Base-by-base conservation (phyloP, 2,888 invertebrate genomes). In the Patella ulyssiponensis region DNA sequence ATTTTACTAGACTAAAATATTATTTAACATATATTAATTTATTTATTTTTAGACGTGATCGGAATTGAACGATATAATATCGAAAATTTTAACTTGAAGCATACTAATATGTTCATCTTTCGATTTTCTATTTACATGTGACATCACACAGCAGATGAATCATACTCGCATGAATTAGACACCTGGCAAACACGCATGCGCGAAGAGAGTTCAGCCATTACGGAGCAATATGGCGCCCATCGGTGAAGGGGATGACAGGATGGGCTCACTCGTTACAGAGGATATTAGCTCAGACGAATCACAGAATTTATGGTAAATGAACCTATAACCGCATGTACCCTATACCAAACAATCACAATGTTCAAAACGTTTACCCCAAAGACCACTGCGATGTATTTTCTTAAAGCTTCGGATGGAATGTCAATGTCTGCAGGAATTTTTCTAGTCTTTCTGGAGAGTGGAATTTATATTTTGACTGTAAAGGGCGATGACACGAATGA, bases 171-270 rank as follows among this genome's bases (percentile, higher is more conserved):
- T 77, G 77, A 71, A 82, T 78, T 79, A 77, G 64, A 64, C 64
- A 64, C 64, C 64, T 64, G 64, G 64, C 64, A 64, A 64, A 64
- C 64, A 23, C 64, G 64, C 64, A 64, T 64, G 64, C 64, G 64
- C 23, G 64, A 23, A 20, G 20, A 44, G 23, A 23, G 20, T 64
- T 64, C 64, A 23, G 14, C 64, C 71, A 71, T 85, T 86, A 82
- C 81, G 85, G 83, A 83, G 83, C 88, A 89, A 90, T 83, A 90
- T 90, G 90, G 89, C 90, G 89, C 89, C 89, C 85, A 86, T 86
- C 84, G 88, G 86, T 82, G 89, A 89, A 80, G 86, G 84, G 86
- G 84, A 84, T 75, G 88, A 88, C 80, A 87, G 86, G 86, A 85
- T 86, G 86, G 87, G 86, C 81, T 83, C 84, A 75, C 78, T 84